These are phyloP conservation scores for Diplodus sargus DNA, from an alignment of 2,797 vertebrate genomes.

Conservation along the genomic window DNA sequence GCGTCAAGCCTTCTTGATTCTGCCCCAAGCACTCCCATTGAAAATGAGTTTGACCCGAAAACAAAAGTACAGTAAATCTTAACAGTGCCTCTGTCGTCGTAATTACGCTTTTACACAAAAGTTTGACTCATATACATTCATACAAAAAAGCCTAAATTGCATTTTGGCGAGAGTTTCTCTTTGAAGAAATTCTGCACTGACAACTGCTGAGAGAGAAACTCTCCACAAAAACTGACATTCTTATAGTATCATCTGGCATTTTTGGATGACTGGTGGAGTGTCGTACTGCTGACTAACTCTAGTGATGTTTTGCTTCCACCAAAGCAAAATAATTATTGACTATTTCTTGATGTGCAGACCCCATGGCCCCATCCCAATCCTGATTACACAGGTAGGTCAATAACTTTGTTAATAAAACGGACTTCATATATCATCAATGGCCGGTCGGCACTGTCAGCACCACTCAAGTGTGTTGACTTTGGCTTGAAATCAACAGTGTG, in stretches of 20 bases:
- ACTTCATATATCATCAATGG: constrained; percentile 59
- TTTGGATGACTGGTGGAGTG: background rate
- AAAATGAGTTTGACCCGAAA: no score
- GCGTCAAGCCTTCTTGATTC: no score
- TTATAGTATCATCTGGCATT: background rate
- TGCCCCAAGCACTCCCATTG: no score
- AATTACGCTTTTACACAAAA: no score
- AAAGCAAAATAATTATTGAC: constrained; percentile 19
- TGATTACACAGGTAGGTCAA: constrained; percentile 53
- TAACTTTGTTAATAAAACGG: constrained; percentile 49
- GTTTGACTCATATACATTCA: no score
- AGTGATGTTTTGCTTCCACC: background rate
- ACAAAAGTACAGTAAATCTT: no score
- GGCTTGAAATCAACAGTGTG: constrained; percentile 69
- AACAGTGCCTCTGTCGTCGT: no score
- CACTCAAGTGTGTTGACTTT: constrained; percentile 60
- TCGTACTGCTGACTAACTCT: constrained; percentile 7
- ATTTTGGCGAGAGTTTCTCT: no score
- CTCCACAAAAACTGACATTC: constrained; percentile 18
- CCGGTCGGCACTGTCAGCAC: constrained; percentile 45
- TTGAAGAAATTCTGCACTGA: background rate
- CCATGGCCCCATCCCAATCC: background rate
- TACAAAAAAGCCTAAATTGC: no score
- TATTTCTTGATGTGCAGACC: constrained; percentile 2
- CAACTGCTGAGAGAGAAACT: background rate